phyloP scores from a whole-genome alignment of 2,113 vertebrate genomes.

The Gymnogyps californianus region DNA sequence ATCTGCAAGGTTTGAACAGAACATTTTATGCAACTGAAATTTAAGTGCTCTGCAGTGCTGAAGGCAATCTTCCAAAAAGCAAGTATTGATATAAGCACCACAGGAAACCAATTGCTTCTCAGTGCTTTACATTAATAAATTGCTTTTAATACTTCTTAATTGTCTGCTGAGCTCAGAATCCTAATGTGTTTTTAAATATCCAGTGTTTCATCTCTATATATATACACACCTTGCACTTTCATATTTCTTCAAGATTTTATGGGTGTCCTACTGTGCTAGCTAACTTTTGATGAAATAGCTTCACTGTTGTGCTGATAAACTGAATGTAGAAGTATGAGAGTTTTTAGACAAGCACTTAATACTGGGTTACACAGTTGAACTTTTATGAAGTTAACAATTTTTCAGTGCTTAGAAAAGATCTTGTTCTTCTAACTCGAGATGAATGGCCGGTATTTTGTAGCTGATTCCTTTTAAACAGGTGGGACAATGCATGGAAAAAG shows the following conservation, averaged over 20 bases:
- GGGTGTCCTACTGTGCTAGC: neutral
- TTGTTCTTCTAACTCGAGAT: neutral
- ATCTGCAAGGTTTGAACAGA: neutral
- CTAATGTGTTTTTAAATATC: neutral
- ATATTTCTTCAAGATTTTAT: neutral
- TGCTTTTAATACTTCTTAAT: slow-evolving; percentile 15
- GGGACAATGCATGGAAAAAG: neutral
- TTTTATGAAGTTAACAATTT: neutral
- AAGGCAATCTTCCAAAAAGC: neutral
- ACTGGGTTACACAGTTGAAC: neutral
- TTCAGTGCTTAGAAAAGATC: neutral
- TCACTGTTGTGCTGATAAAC: neutral
- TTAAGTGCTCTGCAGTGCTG: neutral
- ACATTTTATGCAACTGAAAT: neutral
- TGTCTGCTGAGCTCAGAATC: neutral
- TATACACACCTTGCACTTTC: neutral
- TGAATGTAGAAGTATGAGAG: neutral
- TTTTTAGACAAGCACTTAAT: neutral
- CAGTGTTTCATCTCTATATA: neutral
- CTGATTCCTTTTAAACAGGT: neutral
- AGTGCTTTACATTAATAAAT: slow-evolving; percentile 16
- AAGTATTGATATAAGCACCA: neutral
- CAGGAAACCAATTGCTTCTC: neutral
- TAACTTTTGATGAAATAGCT: neutral
- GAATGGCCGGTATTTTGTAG: neutral